phyloP scores from a whole-genome alignment of 2,113 vertebrate species.

The Tachycineta bicolor region DNA sequence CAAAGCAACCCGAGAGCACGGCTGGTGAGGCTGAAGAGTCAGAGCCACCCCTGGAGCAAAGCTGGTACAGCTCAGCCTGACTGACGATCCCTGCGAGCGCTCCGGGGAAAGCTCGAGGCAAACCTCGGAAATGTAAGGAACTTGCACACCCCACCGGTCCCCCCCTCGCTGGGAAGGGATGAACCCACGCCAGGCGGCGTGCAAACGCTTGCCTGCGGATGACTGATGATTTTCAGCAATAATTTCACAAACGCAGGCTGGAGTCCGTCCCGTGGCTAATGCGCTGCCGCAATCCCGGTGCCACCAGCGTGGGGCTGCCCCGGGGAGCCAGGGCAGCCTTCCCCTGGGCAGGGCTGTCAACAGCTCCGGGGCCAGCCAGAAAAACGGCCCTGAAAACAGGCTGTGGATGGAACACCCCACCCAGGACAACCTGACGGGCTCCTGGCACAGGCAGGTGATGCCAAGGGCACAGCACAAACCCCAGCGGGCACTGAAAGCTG shows the following conservation, averaged over 20 bases:
- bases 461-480: rapidly evolving
- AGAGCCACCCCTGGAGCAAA: neutral
- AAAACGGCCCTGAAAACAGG: neutral
- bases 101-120: neutral
- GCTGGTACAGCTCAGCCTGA: neutral
- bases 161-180: neutral
- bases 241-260: neutral
- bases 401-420: neutral
- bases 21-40: neutral
- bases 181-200: neutral
- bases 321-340: neutral
- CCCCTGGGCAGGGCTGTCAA: neutral
- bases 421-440: neutral
- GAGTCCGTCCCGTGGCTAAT: neutral
- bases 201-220: neutral
- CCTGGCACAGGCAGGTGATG: neutral
- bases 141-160: rapidly evolving
- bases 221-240: constrained; percentile 30
- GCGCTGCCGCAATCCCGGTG: neutral
- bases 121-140: neutral
- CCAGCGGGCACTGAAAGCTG: neutral
- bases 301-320: neutral
- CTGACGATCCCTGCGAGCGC: neutral
- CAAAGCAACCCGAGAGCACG: neutral
- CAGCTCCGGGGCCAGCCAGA: neutral